phyloP scores from a whole-genome alignment of 2,797 vertebrate genomes.

The Benthosema pterotum region DNA sequence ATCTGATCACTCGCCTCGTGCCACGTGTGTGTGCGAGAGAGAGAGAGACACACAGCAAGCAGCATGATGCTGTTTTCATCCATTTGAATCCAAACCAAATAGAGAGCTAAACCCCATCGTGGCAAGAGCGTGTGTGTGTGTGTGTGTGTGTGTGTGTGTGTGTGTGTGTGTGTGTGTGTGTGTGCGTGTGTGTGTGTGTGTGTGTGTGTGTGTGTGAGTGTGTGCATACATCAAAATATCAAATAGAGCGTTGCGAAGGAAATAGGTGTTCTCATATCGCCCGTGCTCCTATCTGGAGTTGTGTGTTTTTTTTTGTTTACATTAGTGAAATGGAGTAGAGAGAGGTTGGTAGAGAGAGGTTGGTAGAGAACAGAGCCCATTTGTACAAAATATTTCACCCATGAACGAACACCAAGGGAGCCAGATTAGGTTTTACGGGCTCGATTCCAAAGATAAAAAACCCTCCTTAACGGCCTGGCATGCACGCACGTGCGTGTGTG shows the following conservation, averaged over 20 bases:
- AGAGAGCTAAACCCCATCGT: slow-evolving; percentile 17
- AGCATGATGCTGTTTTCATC: slow-evolving; percentile 27
- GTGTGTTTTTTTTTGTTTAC: slow-evolving; percentile 73
- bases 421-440: slow-evolving; percentile 75
- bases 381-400: slow-evolving; percentile 79
- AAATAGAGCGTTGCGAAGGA: slow-evolving; percentile 56
- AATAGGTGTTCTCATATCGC: slow-evolving; percentile 54
- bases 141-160: background rate
- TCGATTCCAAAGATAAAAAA: slow-evolving; percentile 74
- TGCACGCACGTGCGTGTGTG: slow-evolving; percentile 33
- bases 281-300: slow-evolving; percentile 53
- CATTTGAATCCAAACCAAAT: slow-evolving; percentile 32
- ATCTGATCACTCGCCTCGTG: background rate
- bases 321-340: slow-evolving; percentile 50
- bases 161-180: slow-evolving; percentile 23
- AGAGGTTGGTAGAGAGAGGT: slow-evolving; percentile 35
- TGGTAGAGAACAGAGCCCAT: slow-evolving; percentile 55
- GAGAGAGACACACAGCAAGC: too few species aligned
- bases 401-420: slow-evolving; percentile 72
- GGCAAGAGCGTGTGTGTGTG: slow-evolving; percentile 30
- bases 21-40: too few species aligned
- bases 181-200: slow-evolving; percentile 35
- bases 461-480: slow-evolving; percentile 45
- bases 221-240: slow-evolving; percentile 29
- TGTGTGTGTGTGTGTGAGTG: slow-evolving; percentile 36